Conservation (phyloP, 2,113 vertebrate species). For the Antechinus flavipes region DNA sequence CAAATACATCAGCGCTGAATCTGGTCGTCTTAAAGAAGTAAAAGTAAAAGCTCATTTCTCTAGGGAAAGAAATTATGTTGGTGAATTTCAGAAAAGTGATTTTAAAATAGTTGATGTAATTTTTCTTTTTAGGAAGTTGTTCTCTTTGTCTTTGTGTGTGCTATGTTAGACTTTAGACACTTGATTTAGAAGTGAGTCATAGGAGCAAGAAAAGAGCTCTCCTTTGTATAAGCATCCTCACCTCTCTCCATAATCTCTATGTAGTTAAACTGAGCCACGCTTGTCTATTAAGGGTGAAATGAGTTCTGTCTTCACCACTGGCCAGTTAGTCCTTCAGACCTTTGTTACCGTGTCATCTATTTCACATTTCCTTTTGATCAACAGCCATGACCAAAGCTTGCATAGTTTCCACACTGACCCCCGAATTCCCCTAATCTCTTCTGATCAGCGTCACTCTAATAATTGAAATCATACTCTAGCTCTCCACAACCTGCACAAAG, state of each 20-base stretch:
- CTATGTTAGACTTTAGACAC: slow-evolving; percentile 44
- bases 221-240: slow-evolving; percentile 2
- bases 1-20: slow-evolving; percentile 24
- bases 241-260: slow-evolving; percentile 2
- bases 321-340: slow-evolving; percentile 2
- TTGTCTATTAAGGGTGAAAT: not conserved
- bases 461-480: slow-evolving; percentile 38
- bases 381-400: slow-evolving; percentile 45
- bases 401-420: not conserved
- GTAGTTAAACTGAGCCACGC: slow-evolving; percentile 24
- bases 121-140: slow-evolving; percentile 50
- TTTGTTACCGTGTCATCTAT: slow-evolving; percentile 50
- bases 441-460: slow-evolving; percentile 42
- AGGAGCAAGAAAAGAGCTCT: slow-evolving; percentile 13
- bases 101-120: slow-evolving; percentile 46
- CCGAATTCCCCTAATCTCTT: slow-evolving; percentile 12
- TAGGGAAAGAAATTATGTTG: not conserved
- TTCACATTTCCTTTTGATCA: slow-evolving; percentile 5
- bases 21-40: not conserved
- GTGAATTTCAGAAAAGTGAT: slow-evolving; percentile 43
- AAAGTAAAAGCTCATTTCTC: not conserved
- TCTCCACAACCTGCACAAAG: slow-evolving; percentile 56
- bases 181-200: slow-evolving; percentile 2
- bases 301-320: slow-evolving; percentile 22
- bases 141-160: slow-evolving; percentile 55